Percentiles rank a stretch among this genome's conserved stretches.
phyloP scores from a whole-genome alignment of 2,888 invertebrate genomes.

The Sphaeridia pumilis region DNA sequence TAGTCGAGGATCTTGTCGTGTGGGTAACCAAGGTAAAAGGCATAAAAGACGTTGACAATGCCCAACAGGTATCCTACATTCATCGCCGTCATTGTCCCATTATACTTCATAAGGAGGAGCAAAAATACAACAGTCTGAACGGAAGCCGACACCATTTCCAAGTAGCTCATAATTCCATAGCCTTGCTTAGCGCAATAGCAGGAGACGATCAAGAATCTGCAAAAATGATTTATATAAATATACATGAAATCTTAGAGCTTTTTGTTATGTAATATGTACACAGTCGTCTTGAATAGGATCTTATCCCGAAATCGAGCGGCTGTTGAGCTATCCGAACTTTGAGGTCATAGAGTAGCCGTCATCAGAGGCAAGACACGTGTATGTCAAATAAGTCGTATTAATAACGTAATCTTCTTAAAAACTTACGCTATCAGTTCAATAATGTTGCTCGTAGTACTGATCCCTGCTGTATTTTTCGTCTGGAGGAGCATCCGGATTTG shows the following conservation, averaged over 20 bases:
- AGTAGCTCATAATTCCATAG: slow-evolving; percentile 3
- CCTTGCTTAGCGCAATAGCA: slow-evolving; percentile 14
- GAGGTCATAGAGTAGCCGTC: neutral
- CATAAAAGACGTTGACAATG: slow-evolving; percentile 4
- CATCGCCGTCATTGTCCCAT: neutral
- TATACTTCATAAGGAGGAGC: neutral
- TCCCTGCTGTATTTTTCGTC: slow-evolving; percentile 55
- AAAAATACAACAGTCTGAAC: slow-evolving; percentile 11
- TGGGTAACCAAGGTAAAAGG: slow-evolving; percentile 11
- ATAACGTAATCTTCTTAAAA: neutral
- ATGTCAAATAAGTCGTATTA: no score
- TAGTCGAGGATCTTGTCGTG: slow-evolving; percentile 10
- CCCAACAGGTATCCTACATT: neutral
- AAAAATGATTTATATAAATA: neutral
- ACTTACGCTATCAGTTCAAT: slow-evolving; percentile 59
- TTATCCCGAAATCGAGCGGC: no score
- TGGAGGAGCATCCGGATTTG: slow-evolving; percentile 59
- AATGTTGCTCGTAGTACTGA: slow-evolving; percentile 52
- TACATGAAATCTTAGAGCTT: neutral
- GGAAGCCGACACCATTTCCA: slow-evolving; percentile 10
- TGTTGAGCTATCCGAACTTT: no score
- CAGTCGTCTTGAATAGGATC: neutral
- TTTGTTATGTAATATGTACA: neutral
- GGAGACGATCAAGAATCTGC: slow-evolving; percentile 7
- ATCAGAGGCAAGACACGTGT: neutral